Evolutionary conservation across 1,140 invertebrate genomes (phyloP).

Genomic region (Drosophila azteca): DNA sequence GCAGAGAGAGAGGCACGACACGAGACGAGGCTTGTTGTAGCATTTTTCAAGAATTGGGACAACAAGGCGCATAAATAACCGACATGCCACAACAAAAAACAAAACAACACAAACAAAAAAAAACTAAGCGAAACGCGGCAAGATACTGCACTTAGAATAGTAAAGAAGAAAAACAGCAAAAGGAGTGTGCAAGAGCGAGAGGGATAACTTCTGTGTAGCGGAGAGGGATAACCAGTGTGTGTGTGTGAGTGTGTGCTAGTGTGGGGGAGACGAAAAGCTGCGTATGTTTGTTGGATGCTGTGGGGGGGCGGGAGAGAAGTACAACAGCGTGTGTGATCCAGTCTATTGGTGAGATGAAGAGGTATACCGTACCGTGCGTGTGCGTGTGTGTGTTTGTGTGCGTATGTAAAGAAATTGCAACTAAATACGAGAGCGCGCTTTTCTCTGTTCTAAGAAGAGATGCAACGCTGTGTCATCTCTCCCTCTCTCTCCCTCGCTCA

Average conservation of each 20-base stretch:
- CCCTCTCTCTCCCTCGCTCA: neutral
- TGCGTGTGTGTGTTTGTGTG: constrained; percentile 11
- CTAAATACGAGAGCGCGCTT: constrained; percentile 60
- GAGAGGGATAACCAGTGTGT: neutral
- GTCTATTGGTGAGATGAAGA: neutral
- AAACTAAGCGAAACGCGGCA: constrained; percentile 54
- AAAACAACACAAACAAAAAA: constrained; percentile 20
- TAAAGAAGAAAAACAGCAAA: constrained; percentile 54
- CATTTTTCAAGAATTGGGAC: constrained; percentile 76
- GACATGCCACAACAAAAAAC: constrained; percentile 59
- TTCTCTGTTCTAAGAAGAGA: constrained; percentile 58
- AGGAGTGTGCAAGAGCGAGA: constrained; percentile 25
- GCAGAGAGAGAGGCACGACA: neutral
- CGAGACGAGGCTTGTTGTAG: constrained; percentile 50
- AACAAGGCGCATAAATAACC: constrained; percentile 80
- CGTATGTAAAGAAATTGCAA: constrained; percentile 66
- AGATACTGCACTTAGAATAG: constrained; percentile 76
- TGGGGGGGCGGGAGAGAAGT: constrained; percentile 10
- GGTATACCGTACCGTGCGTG: neutral
- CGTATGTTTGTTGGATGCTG: too few relatives aligned
- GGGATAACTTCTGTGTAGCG: neutral
- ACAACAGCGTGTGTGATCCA: too few relatives aligned
- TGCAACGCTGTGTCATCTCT: constrained; percentile 44
- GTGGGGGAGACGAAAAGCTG: neutral
- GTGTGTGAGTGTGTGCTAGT: neutral